Conservation (phyloP, 2,113 vertebrate genomes). For the Cacatua alba region DNA sequence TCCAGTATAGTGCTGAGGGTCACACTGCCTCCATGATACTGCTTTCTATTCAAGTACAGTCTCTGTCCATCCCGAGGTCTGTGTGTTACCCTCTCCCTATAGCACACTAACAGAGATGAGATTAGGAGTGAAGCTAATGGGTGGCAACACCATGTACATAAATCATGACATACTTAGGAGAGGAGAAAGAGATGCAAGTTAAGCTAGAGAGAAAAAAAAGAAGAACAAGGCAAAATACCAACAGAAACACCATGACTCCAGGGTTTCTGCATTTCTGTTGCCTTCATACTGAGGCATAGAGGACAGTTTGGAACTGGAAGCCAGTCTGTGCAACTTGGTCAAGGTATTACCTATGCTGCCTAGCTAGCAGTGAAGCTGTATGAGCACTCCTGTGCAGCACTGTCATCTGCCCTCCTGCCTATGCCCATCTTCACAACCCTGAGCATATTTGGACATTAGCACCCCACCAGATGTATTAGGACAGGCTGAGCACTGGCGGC, state of each 20-base stretch:
- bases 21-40: not conserved
- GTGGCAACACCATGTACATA: not conserved
- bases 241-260: not conserved
- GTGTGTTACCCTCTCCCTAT: not conserved
- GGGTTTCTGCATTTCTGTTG: not conserved
- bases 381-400: accelerated
- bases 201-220: not conserved
- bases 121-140: not conserved
- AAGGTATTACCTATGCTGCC: not conserved
- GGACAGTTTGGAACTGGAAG: not conserved
- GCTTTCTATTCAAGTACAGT: not conserved
- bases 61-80: not conserved
- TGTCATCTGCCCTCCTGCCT: not conserved
- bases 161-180: not conserved
- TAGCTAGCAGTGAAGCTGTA: not conserved
- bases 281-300: not conserved
- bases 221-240: not conserved
- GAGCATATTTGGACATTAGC: not conserved
- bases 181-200: not conserved
- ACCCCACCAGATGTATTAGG: not conserved
- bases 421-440: not conserved
- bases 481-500: not conserved
- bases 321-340: not conserved
- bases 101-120: not conserved
- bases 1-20: not conserved